Evolutionary conservation across 35 echinoderm and acorn worm species (phyloP).

Genomic region (Apostichopus californicus): DNA sequence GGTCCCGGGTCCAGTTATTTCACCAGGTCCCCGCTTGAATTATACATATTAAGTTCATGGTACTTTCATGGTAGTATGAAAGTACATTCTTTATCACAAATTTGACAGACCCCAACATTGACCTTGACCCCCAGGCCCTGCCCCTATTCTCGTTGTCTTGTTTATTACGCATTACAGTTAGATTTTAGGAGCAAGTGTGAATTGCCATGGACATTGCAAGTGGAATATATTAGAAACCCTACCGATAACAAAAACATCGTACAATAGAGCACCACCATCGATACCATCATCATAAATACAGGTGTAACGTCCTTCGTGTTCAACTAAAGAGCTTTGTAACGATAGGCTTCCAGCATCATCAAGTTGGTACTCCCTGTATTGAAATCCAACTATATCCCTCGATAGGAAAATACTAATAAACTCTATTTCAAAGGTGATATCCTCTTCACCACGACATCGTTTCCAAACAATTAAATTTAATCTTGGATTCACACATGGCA

Average conservation of each 20-base stretch:
- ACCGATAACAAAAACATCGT: neutral
- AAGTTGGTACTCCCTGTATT: neutral
- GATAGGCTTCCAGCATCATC: neutral
- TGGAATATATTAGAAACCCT: neutral
- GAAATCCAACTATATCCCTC: neutral
- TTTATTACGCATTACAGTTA: too few species aligned
- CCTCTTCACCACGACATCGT: neutral
- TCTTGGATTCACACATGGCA: too few species aligned
- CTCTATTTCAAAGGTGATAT: neutral
- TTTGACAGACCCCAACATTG: too few species aligned
- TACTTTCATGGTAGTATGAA: neutral
- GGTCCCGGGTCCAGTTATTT: too few species aligned
- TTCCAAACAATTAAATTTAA: too few species aligned
- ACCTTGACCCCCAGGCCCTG: too few species aligned
- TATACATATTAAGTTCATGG: neutral
- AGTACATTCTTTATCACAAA: too few species aligned
- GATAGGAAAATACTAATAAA: neutral
- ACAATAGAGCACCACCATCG: too few species aligned
- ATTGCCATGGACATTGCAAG: neutral
- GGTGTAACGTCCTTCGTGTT: constrained; percentile 4
- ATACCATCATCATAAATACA: neutral
- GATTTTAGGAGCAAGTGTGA: neutral
- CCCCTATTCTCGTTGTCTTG: too few species aligned
- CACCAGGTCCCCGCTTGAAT: too few species aligned
- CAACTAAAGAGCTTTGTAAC: neutral